Evolutionary conservation across 35 echinoderm and acorn worm genomes (phyloP), one percentile per base, ranked within the genome.

Genomic region (Eucidaris tribuloides): DNA sequence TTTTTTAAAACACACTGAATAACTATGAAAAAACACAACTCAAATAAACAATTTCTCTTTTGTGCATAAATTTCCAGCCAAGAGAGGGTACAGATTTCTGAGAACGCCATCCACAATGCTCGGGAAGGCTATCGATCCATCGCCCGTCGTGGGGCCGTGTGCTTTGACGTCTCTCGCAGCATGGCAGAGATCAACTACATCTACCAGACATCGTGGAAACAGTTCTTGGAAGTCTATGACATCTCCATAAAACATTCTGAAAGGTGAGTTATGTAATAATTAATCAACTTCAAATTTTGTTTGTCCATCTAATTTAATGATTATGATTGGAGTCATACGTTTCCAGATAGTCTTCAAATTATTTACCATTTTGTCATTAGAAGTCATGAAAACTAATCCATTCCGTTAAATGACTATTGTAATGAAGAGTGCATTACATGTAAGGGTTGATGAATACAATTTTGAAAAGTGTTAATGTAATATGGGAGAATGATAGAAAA

Each of bases 121-220:
- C 84, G 91, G 31, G 96, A 99, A 41, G 91, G 96, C 27, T 99
- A 99, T 79, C 59, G 96, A 35, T 84, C 96, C 0, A 81, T 99
- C 3, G 96, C 96, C 27, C 93, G 89, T 39, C 33, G 96, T 4
- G 96, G 96, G 1, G 96, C 96, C 3, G 96, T 99, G n/a, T 93
- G 94, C 45, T 99, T 99, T 83, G 91, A 99, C 41, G 90, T 82
- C 29, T 62, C 90, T 46, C 77, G 95, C 9, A 81, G 79, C 9
- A 76, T 98, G 77, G 54, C 86, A 7, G 90, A 89, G 72, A 86
- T 98, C 71, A 92, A 98, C 62, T 62, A 71, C n/a, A 83, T 98
- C 37, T 98, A 98, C 50, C 96, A 92, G 59, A 90, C 96, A 2
- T 92, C 96, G 3, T 98, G 95, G 95, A 85, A 98, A 74, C 95